Evolutionary conservation across 2,888 invertebrate species (phyloP).

Genomic region (Dysmachus trigonus): DNA sequence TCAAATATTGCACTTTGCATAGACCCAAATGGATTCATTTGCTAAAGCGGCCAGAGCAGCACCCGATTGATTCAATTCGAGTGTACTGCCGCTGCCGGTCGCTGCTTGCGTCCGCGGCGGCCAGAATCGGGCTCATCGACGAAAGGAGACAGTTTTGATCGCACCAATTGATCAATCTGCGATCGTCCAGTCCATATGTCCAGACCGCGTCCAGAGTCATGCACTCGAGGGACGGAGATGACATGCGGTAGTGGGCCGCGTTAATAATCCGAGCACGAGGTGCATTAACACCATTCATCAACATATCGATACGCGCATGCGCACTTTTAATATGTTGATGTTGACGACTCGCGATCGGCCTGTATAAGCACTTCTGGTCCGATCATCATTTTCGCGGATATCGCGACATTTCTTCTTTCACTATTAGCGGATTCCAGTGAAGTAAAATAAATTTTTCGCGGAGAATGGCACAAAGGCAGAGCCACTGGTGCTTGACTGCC

Average conservation of each 20-base stretch:
- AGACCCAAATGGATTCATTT: constrained; percentile 6
- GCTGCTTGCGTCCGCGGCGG: neutral
- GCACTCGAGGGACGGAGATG: neutral
- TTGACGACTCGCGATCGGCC: neutral
- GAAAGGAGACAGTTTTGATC: constrained; percentile 24
- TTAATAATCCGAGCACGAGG: constrained; percentile 46
- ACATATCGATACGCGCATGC: constrained; percentile 39
- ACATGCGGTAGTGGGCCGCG: neutral
- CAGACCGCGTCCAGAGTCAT: neutral
- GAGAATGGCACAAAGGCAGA: constrained; percentile 2
- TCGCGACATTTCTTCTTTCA: constrained; percentile 15
- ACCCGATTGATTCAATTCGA: neutral
- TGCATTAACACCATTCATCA: constrained; percentile 48
- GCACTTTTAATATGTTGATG: constrained; percentile 18
- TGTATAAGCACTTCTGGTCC: neutral
- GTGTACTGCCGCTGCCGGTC: neutral
- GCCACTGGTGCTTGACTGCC: neutral
- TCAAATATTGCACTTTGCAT: constrained; percentile 48
- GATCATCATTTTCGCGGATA: neutral
- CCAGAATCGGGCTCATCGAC: neutral
- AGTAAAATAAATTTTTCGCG: constrained; percentile 38
- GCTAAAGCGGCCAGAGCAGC: neutral
- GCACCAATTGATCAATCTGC: constrained; percentile 13
- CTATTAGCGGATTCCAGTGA: constrained; percentile 21
- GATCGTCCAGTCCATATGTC: neutral